A percentile compares a stretch with the other conserved stretches of the same genome.
Conservation (phyloP, 2,888 invertebrate genomes). For the Tenodera sinensis region DNA sequence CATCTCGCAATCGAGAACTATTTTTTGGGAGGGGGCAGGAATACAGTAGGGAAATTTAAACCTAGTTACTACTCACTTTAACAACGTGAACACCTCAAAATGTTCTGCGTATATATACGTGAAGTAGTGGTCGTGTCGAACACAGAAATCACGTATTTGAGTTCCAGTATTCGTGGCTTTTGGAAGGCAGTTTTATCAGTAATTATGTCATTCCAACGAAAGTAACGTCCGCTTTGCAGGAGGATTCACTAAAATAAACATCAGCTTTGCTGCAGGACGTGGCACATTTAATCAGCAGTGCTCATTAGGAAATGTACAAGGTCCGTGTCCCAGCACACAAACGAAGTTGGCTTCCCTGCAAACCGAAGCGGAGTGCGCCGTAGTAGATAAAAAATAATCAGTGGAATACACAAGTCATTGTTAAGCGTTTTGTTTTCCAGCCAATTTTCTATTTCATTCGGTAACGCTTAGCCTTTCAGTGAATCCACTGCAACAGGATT, state of each 20-base stretch:
- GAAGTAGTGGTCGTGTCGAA: too few species aligned
- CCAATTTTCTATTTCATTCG: neutral
- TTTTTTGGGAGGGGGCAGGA: too few species aligned
- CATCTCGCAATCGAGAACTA: too few species aligned
- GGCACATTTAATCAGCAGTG: neutral
- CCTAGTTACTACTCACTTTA: too few species aligned
- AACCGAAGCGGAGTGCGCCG: neutral
- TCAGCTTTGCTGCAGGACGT: neutral
- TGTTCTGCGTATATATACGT: too few species aligned
- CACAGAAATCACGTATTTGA: too few species aligned
- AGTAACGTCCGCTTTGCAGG: neutral
- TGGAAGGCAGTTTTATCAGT: neutral
- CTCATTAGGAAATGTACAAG: neutral
- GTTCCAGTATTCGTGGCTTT: neutral
- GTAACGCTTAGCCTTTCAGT: neutral
- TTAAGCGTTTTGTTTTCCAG: neutral
- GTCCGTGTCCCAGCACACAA: neutral
- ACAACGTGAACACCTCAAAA: too few species aligned
- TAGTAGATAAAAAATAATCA: neutral
- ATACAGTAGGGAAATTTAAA: too few species aligned
- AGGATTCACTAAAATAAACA: neutral
- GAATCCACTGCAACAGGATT: neutral
- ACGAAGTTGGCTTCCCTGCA: neutral
- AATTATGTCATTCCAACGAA: neutral
- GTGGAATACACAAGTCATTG: neutral